phyloP scores from a whole-genome alignment of 1,140 invertebrate genomes.

The Tribolium castaneum region DNA sequence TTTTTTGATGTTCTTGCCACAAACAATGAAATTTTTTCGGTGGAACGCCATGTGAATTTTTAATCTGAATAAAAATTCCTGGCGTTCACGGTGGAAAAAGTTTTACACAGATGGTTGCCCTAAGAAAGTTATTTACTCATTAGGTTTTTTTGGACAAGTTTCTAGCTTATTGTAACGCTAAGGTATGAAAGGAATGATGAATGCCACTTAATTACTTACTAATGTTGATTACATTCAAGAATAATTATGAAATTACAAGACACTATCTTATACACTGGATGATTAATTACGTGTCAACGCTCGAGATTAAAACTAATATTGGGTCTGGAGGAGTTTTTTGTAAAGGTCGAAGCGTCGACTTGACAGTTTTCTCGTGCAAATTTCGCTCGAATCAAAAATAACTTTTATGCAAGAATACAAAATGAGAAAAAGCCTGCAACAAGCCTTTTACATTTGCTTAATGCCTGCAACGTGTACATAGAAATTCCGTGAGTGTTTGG shows the following conservation, averaged over 20 bases:
- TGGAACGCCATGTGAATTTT: background rate
- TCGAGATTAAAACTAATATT: background rate
- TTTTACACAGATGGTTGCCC: conserved; percentile 1
- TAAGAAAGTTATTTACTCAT: background rate
- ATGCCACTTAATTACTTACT: conserved; percentile 1
- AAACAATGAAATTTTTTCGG: background rate
- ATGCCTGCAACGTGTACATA: conserved; percentile 1
- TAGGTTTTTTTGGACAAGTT: background rate
- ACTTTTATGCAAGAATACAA: background rate
- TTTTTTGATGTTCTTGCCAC: conserved; percentile 15
- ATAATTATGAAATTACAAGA: conserved; percentile 30
- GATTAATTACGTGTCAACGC: conserved; percentile 20
- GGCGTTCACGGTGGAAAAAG: background rate
- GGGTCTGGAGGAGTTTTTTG: no score
- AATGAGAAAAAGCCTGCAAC: conserved; percentile 5
- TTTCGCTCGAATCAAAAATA: background rate
- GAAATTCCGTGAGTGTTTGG: conserved; percentile 1
- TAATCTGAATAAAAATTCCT: background rate
- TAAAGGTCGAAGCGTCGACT: no score
- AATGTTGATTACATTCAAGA: background rate
- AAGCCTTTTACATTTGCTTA: conserved; percentile 19
- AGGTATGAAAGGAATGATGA: conserved; percentile 6
- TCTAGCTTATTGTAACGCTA: background rate
- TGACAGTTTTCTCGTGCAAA: background rate
- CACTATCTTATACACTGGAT: background rate